Conservation (phyloP, 2,797 vertebrate genomes). For the Catamblyrhynchus diadema region DNA sequence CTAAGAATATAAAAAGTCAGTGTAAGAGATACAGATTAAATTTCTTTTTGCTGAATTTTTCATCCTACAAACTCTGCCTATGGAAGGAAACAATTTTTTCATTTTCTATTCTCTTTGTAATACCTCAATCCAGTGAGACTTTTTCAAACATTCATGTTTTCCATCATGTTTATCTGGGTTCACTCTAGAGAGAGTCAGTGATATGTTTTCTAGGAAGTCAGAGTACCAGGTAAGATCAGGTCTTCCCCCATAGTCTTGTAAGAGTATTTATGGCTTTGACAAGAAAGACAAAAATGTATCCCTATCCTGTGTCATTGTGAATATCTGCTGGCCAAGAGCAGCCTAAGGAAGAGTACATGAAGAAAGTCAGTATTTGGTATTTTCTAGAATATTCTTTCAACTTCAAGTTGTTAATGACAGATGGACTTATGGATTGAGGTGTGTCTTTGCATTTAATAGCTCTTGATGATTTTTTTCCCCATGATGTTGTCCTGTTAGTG, state of each 20-base stretch:
- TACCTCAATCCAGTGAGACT: neutral
- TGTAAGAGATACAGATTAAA: neutral
- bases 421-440: accelerated
- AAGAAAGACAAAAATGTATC: neutral
- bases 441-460: neutral
- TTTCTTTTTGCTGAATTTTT: neutral
- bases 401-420: neutral
- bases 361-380: neutral
- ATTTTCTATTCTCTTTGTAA: neutral
- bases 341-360: neutral
- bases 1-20: neutral
- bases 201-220: neutral
- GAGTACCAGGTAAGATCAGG: neutral
- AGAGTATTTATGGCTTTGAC: neutral
- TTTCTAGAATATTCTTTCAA: neutral
- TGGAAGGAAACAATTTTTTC: neutral
- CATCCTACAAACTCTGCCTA: neutral
- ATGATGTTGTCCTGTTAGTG: neutral
- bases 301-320: neutral
- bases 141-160: neutral
- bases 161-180: neutral
- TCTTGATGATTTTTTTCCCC: neutral
- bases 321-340: neutral
- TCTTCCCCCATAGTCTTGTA: neutral
- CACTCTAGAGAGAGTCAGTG: neutral